Evolutionary conservation across 2,888 invertebrate genomes (phyloP), one percentile per base, ranked within the genome.

Genomic region (Pseudococcus jackbeardsleyi): DNA sequence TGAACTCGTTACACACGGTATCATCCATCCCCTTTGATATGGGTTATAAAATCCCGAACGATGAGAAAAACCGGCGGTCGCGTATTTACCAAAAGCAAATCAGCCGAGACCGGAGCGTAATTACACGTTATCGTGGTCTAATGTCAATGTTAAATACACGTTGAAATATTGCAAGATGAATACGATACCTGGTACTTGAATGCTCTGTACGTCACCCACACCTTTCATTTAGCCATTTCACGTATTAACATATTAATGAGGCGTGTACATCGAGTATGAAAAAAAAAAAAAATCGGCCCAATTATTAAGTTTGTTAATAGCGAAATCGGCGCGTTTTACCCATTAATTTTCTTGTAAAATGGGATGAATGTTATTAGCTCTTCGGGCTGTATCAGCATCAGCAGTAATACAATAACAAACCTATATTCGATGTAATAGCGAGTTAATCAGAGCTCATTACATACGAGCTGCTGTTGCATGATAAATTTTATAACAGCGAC

Each of bases 391-490:
- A 82, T 82, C 79, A 79, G 79, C 22, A 39, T 79, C 79, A 82
- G 79, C 79, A 82, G 79, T 82, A 82, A 82, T 46, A 82, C 79
- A 82, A 82, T 82, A 82, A 82, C 79, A 82, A 82, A 46, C 79
- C 79, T 82, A 82, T 77, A 77, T 39, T 22, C 79, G 79, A 46
- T 64, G 79, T 82, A 82, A 82, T 82, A 82, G 79, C 79, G 79
- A 82, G 79, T 82, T 82, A 82, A 82, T 82, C 79, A 82, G 79
- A 82, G 79, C 79, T 82, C 79, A 82, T 82, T 82, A 82, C 79
- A 82, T 82, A 82, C 79, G 79, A 11, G 79, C 79, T 82, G 79
- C 79, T 46, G 79, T 82, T 82, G 46, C 42, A 82, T 82, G 79
- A 82, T 82, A 46, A 82, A 82, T 82, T 82, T 82, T 82, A 82